Percentiles rank a stretch among this genome's conserved stretches.
Evolutionary conservation across 2,888 invertebrate species (phyloP).

Genomic region (Pollenia labialis): DNA sequence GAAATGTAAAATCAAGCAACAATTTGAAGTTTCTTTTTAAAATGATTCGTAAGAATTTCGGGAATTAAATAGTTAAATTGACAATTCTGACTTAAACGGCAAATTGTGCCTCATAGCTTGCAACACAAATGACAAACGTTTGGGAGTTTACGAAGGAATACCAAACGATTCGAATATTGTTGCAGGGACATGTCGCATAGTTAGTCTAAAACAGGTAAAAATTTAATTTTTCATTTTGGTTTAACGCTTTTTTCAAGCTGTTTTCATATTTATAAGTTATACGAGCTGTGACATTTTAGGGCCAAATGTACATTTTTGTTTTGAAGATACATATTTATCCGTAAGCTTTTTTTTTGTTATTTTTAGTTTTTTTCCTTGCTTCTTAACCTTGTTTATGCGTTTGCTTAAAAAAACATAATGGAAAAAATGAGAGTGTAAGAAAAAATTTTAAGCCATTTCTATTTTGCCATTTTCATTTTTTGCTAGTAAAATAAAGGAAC

Average conservation of each 20-base stretch:
- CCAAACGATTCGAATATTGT: no score
- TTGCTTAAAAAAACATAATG: conserved; percentile 24
- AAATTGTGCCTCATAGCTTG: no score
- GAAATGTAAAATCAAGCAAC: no score
- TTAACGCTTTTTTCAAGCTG: neutral
- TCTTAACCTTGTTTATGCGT: conserved; percentile 20
- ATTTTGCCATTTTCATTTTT: neutral
- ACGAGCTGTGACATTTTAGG: conserved; percentile 58
- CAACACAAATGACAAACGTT: no score
- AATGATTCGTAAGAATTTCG: no score
- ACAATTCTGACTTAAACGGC: no score
- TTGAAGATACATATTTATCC: neutral
- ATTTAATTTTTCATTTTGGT: neutral
- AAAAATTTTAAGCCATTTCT: neutral
- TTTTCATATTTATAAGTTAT: conserved; percentile 18
- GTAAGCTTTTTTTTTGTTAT: conserved; percentile 5
- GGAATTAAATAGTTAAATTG: no score
- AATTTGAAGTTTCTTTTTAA: no score
- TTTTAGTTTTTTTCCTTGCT: neutral
- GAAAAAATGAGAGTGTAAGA: neutral
- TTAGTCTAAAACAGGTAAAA: no score
- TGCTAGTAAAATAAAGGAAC: neutral
- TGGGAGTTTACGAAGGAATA: no score
- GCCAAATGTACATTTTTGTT: conserved; percentile 48
- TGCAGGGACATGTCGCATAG: no score